These are phyloP conservation scores for Eupithecia dodoneata DNA, from an alignment of 2,888 invertebrate genomes.

Conservation along the genomic window DNA sequence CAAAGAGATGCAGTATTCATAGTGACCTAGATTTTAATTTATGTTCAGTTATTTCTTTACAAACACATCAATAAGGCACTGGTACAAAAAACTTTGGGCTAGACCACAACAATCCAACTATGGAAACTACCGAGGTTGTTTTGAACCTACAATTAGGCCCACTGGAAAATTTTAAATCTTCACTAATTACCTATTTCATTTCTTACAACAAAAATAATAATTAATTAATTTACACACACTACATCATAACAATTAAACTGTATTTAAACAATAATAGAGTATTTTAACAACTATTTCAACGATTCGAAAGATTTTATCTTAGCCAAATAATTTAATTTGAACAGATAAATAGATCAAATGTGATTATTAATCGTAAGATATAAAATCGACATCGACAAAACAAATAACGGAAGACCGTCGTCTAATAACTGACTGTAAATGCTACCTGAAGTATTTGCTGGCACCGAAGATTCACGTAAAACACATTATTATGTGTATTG, in stretches of 20 bases:
- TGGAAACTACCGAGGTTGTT: slow-evolving; percentile 45
- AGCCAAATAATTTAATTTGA: not conserved
- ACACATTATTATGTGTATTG: not conserved
- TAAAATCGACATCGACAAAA: not conserved
- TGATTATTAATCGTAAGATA: not conserved
- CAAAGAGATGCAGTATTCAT: not conserved
- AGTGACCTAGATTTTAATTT: slow-evolving; percentile 1
- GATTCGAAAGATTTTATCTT: slow-evolving; percentile 30
- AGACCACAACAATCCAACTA: slow-evolving; percentile 28
- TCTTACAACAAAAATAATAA: slow-evolving; percentile 37
- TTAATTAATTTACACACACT: slow-evolving; percentile 45
- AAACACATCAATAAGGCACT: slow-evolving; percentile 45
- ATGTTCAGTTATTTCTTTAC: slow-evolving; percentile 14
- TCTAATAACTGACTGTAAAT: slow-evolving; percentile 51
- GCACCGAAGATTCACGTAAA: not conserved
- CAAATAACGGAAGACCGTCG: slow-evolving; percentile 55
- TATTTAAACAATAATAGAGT: slow-evolving; percentile 41
- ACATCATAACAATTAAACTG: slow-evolving; percentile 31
- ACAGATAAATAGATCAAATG: not conserved
- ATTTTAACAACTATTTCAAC: slow-evolving; percentile 43
- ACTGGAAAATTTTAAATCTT: not conserved
- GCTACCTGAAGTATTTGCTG: slow-evolving; percentile 31
- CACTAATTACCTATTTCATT: not conserved
- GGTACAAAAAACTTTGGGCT: slow-evolving; percentile 36
- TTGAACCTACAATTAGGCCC: slow-evolving; percentile 45